These are phyloP conservation scores for Harpalus rubripes DNA, from an alignment of 2,888 invertebrate genomes.

Conservation along the genomic window DNA sequence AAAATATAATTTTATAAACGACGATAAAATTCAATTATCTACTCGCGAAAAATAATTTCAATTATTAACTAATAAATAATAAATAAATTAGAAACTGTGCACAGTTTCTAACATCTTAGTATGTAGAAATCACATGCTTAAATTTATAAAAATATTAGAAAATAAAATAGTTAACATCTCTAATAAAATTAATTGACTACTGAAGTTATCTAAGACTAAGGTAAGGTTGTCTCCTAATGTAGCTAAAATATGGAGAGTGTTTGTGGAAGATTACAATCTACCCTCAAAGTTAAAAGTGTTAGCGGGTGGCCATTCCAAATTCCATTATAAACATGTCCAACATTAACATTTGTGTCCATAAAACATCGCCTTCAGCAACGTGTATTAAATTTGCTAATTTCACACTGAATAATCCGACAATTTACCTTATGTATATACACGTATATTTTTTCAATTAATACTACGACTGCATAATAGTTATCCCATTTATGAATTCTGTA, in stretches of 20 bases:
- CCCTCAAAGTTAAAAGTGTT: slow-evolving; percentile 16
- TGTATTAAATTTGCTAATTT: slow-evolving; percentile 21
- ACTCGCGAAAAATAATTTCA: no score
- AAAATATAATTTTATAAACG: no score
- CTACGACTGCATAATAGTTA: no score
- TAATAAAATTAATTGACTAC: background rate
- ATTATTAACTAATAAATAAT: no score
- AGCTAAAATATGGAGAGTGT: slow-evolving; percentile 36
- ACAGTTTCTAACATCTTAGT: no score
- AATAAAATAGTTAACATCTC: background rate
- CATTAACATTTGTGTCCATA: slow-evolving; percentile 38
- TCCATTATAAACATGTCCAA: slow-evolving; percentile 50
- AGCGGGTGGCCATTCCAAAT: slow-evolving; percentile 53
- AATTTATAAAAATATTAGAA: background rate
- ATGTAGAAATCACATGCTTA: background rate
- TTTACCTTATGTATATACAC: no score
- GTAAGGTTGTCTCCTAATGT: background rate
- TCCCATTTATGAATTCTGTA: no score
- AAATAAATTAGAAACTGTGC: no score
- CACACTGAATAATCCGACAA: slow-evolving; percentile 8
- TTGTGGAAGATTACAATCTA: slow-evolving; percentile 46
- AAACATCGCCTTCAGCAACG: background rate
- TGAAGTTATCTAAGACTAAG: background rate
- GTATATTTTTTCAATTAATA: no score
- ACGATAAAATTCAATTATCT: no score